A percentile compares a stretch with the other conserved stretches of the same genome.
phyloP scores from a whole-genome alignment of 2,888 invertebrate genomes.

The Tillus elongatus region DNA sequence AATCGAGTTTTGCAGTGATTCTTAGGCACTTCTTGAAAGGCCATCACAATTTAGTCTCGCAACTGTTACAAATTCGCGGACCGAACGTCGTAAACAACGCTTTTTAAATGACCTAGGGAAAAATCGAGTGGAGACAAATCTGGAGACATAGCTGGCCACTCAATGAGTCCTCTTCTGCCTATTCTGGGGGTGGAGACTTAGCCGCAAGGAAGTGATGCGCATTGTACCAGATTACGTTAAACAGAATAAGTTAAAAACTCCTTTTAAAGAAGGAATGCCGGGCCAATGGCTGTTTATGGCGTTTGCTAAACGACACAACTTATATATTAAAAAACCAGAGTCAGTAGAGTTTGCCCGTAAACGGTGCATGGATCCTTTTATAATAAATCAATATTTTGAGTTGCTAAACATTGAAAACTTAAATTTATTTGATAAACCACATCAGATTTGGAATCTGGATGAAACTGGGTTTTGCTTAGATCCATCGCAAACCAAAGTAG shows the following conservation, averaged over 20 bases:
- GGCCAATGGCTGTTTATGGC: conserved; percentile 28
- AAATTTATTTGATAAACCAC: background rate
- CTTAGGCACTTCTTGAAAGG: no score
- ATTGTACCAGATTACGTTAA: conserved; percentile 24
- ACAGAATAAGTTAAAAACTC: conserved; percentile 24
- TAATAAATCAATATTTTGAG: conserved; percentile 13
- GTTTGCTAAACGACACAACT: conserved; percentile 27
- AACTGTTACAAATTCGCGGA: no score
- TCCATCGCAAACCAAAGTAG: conserved; percentile 1
- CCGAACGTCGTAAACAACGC: no score
- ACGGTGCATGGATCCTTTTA: conserved; percentile 20
- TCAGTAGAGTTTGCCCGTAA: conserved; percentile 26
- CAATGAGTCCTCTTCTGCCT: no score
- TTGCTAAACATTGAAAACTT: conserved; percentile 6
- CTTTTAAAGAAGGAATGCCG: conserved; percentile 28
- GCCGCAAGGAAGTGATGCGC: conserved; percentile 26
- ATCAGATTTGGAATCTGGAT: conserved; percentile 1
- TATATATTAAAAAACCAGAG: conserved; percentile 32
- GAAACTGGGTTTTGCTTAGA: conserved; percentile 2
- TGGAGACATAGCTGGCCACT: no score
- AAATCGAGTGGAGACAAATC: no score
- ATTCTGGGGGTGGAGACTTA: conserved; percentile 29
- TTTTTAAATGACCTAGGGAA: no score
- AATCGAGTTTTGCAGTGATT: no score
- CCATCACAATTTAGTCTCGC: no score